phyloP scores from a whole-genome alignment of 2,888 invertebrate genomes.

The Tribolium freemani region DNA sequence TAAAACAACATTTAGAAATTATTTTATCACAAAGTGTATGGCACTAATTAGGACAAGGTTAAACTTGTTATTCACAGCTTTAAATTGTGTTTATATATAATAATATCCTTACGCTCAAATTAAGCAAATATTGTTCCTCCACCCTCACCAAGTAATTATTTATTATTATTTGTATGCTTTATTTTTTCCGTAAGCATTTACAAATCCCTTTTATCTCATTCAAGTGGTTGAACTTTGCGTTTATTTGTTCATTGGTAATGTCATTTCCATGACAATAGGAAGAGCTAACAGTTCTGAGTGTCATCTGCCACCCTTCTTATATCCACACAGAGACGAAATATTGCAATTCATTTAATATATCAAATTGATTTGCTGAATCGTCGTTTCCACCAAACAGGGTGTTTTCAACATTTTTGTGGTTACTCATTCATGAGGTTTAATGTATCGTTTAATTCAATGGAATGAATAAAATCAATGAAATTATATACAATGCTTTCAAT shows the following conservation, averaged over 20 bases:
- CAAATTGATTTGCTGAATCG: constrained; percentile 5
- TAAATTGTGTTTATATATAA: constrained; percentile 6
- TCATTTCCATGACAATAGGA: constrained; percentile 52
- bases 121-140: constrained; percentile 22
- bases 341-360: constrained; percentile 44
- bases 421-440: constrained; percentile 16
- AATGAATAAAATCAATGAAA: constrained; percentile 22
- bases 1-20: constrained; percentile 1
- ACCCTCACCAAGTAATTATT: constrained; percentile 10
- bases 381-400: constrained; percentile 17
- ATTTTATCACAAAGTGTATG: too few species aligned
- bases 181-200: constrained; percentile 27
- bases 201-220: constrained; percentile 42
- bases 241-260: constrained; percentile 49
- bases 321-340: constrained; percentile 29
- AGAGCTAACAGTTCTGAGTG: constrained; percentile 49
- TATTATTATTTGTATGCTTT: background rate
- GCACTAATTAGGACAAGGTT: constrained; percentile 12
- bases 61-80: constrained; percentile 8
- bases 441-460: constrained; percentile 17
- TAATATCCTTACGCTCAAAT: background rate
- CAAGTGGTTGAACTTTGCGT: constrained; percentile 46
- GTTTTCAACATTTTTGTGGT: constrained; percentile 19
- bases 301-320: constrained; percentile 50
- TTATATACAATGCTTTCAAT: background rate